Base-by-base conservation (phyloP, 1,140 invertebrate species). In the Adelges cooleyi region DNA sequence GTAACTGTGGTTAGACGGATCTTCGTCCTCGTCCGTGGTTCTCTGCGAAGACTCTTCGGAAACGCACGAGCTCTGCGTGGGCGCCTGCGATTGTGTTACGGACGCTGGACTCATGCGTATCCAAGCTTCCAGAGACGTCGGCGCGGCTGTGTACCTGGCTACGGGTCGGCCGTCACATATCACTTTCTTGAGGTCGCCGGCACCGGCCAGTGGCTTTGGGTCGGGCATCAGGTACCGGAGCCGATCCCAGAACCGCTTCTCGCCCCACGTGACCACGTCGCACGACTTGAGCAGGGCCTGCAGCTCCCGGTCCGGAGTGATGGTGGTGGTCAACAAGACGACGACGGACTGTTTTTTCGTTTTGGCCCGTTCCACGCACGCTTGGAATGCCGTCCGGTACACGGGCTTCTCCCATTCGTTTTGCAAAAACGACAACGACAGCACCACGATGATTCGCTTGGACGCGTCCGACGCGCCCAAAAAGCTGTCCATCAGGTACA, bases 361-460 rank as follows among this genome's bases (percentile, higher is more conserved):
- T 49, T 65, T 52, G 23, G 51, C 51, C 11, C 67, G 59, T 49
- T 68, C 67, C 18, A 95, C 82, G 65, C 90, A 87, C 75, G 93
- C 89, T 72, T 90, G 87, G 17, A 95, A 80, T 1, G 92, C 91
- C 48, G 85, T 84, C 76, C 92, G 92, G 75, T 95, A 92, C 76
- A 95, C 92, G 72, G 92, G 92, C 62, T 90, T 82, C 70, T 89
- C 86, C 92, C 92, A 96, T 77, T 95, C 90, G 76, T 90, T 92
- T 75, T 90, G 86, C 23, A 96, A 81, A 77, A 95, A 96, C 78
- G 92, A 92, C 74, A 90, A 89, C 4, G 90, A 92, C 29, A 97
- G 74, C 36, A 96, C 85, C 69, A 96, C 81, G 48, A 96, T 88
- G 18, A 92, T 94, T 70, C 92, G 81, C 69, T 89, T 84, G 20